Evolutionary conservation across 1,140 invertebrate species (phyloP).

Genomic region (Bombus haemorrhoidalis): DNA sequence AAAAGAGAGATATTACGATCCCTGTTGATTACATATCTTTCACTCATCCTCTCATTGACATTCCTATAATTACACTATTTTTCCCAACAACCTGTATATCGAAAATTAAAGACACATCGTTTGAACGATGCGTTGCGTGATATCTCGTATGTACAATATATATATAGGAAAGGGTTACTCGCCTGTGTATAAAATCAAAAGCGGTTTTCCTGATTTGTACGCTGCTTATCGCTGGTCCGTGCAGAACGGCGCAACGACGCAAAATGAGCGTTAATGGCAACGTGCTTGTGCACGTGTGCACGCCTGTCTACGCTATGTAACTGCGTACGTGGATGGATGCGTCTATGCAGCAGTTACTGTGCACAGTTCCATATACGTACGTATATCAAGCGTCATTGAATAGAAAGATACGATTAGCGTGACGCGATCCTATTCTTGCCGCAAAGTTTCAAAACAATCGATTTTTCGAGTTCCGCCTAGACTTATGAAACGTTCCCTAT

Average conservation of each 20-base stretch:
- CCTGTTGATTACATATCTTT: too few species aligned
- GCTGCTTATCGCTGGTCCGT: conserved; percentile 14
- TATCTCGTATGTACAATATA: background rate
- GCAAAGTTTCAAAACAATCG: conserved; percentile 38
- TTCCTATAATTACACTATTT: too few species aligned
- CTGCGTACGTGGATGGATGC: background rate
- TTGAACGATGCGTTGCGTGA: background rate
- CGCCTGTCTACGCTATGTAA: too few species aligned
- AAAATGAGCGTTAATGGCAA: conserved; percentile 54
- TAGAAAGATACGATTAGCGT: conserved; percentile 8
- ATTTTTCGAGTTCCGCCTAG: conserved; percentile 23
- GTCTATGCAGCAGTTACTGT: background rate
- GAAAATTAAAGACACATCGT: too few species aligned
- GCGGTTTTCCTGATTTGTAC: conserved; percentile 36
- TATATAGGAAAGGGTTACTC: background rate
- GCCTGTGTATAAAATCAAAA: background rate
- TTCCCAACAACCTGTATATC: too few species aligned
- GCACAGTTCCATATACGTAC: background rate
- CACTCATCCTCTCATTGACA: too few species aligned
- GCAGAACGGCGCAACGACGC: conserved; percentile 32
- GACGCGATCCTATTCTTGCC: conserved; percentile 23
- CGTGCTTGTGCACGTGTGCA: conserved; percentile 17
- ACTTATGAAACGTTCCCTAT: conserved; percentile 19
- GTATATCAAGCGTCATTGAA: conserved; percentile 29
- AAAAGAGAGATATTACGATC: too few species aligned